These are phyloP conservation scores for Erynnis tages DNA, from an alignment of 2,888 invertebrate species.

Conservation along the genomic window DNA sequence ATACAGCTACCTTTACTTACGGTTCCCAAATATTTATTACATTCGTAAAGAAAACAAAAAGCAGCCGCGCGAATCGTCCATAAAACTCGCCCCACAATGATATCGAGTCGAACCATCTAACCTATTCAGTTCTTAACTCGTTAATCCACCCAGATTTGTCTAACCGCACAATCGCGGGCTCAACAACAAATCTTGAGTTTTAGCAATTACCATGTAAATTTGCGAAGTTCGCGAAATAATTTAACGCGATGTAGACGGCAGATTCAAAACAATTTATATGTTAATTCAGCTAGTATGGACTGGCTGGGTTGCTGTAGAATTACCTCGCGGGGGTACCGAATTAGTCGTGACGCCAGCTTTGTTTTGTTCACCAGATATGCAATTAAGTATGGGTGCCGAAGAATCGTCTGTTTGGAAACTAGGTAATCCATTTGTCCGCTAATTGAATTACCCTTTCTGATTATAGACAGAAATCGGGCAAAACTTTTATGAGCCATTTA, in stretches of 20 bases:
- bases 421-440: not conserved
- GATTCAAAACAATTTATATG: slow-evolving; percentile 81
- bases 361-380: slow-evolving; percentile 25
- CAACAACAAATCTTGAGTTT: slow-evolving; percentile 80
- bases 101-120: slow-evolving; percentile 44
- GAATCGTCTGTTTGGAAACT: slow-evolving; percentile 13
- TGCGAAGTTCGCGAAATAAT: slow-evolving; percentile 79
- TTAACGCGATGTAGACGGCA: slow-evolving; percentile 73
- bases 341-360: slow-evolving; percentile 25
- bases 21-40: slow-evolving; percentile 7
- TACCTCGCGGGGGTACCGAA: slow-evolving; percentile 34
- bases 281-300: slow-evolving; percentile 74
- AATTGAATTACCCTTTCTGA: slow-evolving; percentile 1
- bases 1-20: no score
- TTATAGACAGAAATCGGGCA: no score
- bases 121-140: slow-evolving; percentile 55
- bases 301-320: slow-evolving; percentile 51
- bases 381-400: slow-evolving; percentile 16
- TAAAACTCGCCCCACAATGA: slow-evolving; percentile 29
- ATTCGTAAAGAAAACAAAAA: slow-evolving; percentile 1
- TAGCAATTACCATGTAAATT: slow-evolving; percentile 81
- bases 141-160: slow-evolving; percentile 64
- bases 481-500: no score
- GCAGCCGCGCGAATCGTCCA: not conserved
- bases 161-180: slow-evolving; percentile 72